Conservation (phyloP, 2,888 invertebrate genomes). For the Drosophila merina region DNA sequence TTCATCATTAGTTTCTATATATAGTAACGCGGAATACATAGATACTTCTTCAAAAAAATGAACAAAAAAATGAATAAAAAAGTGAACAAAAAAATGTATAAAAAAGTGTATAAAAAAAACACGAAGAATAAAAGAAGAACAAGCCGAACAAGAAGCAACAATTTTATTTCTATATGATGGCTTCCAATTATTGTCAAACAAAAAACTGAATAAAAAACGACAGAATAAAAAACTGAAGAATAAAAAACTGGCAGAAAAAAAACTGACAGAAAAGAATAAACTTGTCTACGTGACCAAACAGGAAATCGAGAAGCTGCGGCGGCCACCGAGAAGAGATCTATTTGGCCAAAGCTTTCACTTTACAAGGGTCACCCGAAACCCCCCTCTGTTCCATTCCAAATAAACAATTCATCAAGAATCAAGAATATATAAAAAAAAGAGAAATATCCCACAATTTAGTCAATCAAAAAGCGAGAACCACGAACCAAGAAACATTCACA, state of each 20-base stretch:
- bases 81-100: not conserved
- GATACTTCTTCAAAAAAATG: slow-evolving; percentile 31
- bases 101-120: too few relatives aligned
- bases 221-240: too few relatives aligned
- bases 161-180: slow-evolving; percentile 10
- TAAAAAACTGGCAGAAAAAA: not conserved
- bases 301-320: not conserved
- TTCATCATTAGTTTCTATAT: slow-evolving; percentile 35
- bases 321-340: not conserved
- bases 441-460: slow-evolving; percentile 32
- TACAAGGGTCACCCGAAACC: not conserved
- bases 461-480: slow-evolving; percentile 53
- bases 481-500: slow-evolving; percentile 25
- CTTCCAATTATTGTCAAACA: slow-evolving; percentile 6
- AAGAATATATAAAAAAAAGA: not conserved
- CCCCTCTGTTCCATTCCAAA: not conserved
- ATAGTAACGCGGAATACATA: slow-evolving; percentile 10
- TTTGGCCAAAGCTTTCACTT: slow-evolving; percentile 10
- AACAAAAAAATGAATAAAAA: not conserved
- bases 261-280: slow-evolving; percentile 11
- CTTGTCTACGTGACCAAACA: slow-evolving; percentile 27
- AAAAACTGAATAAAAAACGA: not conserved
- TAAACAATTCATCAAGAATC: not conserved
- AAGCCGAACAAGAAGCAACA: not conserved
- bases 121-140: not conserved